Conservation (phyloP, 2,113 vertebrate species). For the Antigone vipio region DNA sequence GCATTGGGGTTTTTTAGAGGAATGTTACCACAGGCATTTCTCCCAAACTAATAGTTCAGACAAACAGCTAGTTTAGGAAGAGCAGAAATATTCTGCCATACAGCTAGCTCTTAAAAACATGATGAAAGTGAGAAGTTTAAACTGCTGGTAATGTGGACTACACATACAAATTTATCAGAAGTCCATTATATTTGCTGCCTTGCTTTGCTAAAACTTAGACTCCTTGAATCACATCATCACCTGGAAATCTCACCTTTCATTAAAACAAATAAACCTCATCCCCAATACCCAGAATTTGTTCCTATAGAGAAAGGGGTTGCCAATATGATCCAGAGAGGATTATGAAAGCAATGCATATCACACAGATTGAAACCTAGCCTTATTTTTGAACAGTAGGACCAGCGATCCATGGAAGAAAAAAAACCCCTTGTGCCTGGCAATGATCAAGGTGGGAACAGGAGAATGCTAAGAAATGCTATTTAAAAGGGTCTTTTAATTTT, state of each 20-base stretch:
- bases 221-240: background rate
- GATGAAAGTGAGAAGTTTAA: background rate
- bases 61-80: background rate
- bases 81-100: background rate
- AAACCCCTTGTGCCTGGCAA: background rate
- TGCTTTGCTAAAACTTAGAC: background rate
- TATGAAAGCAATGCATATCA: background rate
- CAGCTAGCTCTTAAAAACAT: background rate
- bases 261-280: background rate
- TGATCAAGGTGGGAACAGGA: background rate
- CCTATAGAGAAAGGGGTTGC: background rate
- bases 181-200: background rate
- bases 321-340: background rate
- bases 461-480: background rate
- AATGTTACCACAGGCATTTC: background rate
- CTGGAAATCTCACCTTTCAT: background rate
- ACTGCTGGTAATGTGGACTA: background rate
- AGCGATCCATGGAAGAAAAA: background rate
- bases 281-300: background rate
- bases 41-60: background rate
- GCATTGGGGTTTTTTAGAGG: background rate
- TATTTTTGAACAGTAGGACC: background rate
- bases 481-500: background rate
- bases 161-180: background rate
- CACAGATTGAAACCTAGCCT: background rate